Evolutionary conservation across 2,888 invertebrate genomes (phyloP), one percentile per base, ranked within the genome.

Genomic region (Melinaea menophilus): DNA sequence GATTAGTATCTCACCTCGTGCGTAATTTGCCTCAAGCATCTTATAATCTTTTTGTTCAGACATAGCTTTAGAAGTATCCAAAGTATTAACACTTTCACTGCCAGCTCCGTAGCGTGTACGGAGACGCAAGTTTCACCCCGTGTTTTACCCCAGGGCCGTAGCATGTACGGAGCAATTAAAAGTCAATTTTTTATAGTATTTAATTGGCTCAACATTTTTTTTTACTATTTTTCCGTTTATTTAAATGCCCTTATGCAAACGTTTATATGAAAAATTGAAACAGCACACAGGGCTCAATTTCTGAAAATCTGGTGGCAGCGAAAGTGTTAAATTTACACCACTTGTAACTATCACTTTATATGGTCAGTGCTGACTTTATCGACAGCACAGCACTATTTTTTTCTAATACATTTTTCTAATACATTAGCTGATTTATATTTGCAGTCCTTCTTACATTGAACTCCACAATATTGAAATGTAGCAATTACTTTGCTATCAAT

Each of bases 21-120:
- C 95, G 3, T 95, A 95, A 74, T 94, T 94, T n/a, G 95, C 95
- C 64, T 94, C 94, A 13, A 94, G 88, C 22, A 95, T 77, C 73
- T 93, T 88, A 69, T 93, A 90, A 34, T 91, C 82, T 31, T 79
- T 73, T 4, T 79, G 77, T 67, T 75, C 71, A 1, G 66, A 67
- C 73, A 89, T 86, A 3, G 80, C 82, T 68, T 85, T 80, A 72
- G 92, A 93, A 2, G 92, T 83, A 3, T 82, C 78, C 9, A 93
- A 69, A 2, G 79, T 79, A 59, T 85, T 84, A 12, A 91, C 84
- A n/a, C n/a, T n/a, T n/a, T n/a, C n/a, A n/a, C n/a, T n/a, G n/a
- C n/a, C n/a, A n/a, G n/a, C n/a, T n/a, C n/a, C n/a, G n/a, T n/a
- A n/a, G n/a, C n/a, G n/a, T n/a, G n/a, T n/a, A n/a, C n/a, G n/a